Base-by-base conservation (phyloP, 2,888 invertebrate genomes). In the Philonicus albiceps region DNA sequence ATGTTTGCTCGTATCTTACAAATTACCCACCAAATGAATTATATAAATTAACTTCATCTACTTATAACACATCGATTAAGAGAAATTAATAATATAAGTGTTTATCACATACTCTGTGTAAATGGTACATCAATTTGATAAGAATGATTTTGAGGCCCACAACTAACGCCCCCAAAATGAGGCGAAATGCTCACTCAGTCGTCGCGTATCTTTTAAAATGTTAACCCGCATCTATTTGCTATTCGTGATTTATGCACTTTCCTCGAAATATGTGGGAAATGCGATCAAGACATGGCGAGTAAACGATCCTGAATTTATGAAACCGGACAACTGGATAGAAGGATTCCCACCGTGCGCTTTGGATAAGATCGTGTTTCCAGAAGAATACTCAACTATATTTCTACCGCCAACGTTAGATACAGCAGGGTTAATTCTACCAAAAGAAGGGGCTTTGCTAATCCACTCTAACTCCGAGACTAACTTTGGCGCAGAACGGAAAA, bases 311-410 rank as follows among this genome's bases (percentile, higher is more conserved):
- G 88, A 89, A 13, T 91, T 92, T 43, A 86, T 88, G 31, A 89
- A 89, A 88, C 88, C 90, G 1, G 86, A 88, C 2, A 88, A 89
- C 13, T 92, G 92, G 92, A 19, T 89, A 43, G 90, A 90, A 22
- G 89, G 88, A 1, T 89, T 90, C 78, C 22, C 90, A 74, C 92
- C 92, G 0, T 91, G 92, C 86, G 86, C 89, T 0, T 88, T 88
- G 0, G 92, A 92, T 86, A 88, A 90, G 86, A 89, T 91, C 8
- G 88, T 91, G 2, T 92, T 92, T 89, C 92, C 92, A 0, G 88
- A 88, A 74, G 73, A 88, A 27, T 92, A 89, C 89, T 89, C 90
- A 1, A 86, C 91, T 1, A 64, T 92, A 74, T 90, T 91, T 0
- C 27, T 92, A 34, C 90, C 92, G 0, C 6, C 87, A 34, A 88